phyloP scores from a whole-genome alignment of 2,113 vertebrate genomes.

The Indicator indicator region DNA sequence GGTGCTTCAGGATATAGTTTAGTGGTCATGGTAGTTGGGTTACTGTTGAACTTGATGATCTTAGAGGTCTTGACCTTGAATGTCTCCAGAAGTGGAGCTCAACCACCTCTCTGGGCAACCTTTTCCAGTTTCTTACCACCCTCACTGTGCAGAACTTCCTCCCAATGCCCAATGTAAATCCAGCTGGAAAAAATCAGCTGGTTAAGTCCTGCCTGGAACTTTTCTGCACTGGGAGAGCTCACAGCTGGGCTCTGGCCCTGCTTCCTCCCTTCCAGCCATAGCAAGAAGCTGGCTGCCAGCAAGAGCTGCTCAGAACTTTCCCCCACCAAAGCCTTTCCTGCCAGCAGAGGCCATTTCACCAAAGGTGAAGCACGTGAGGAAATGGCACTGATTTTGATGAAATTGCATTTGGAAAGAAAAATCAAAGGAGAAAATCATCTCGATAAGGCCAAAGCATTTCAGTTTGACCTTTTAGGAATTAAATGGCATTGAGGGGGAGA shows the following conservation, averaged over 20 bases:
- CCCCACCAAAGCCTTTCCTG: neutral
- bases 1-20: too few species aligned
- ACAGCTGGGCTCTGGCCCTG: fast-evolving
- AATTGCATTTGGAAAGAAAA: slow-evolving; percentile 73
- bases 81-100: too few species aligned
- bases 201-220: neutral
- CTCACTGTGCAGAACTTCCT: too few species aligned
- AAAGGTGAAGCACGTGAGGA: slow-evolving; percentile 62
- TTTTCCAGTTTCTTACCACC: too few species aligned
- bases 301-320: neutral
- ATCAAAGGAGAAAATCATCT: slow-evolving; percentile 68
- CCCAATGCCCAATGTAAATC: too few species aligned
- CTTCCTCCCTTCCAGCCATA: neutral
- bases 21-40: too few species aligned
- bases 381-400: slow-evolving; percentile 34
- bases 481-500: slow-evolving; percentile 11
- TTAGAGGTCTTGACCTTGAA: too few species aligned
- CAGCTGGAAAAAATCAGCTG: neutral
- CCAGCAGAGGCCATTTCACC: slow-evolving; percentile 54
- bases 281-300: fast-evolving
- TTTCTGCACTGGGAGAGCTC: fast-evolving
- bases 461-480: slow-evolving; percentile 66
- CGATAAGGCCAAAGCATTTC: slow-evolving; percentile 70
- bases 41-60: too few species aligned
- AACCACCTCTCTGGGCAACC: too few species aligned